A percentile compares a stretch with the other conserved stretches of the same genome.
phyloP scores from a whole-genome alignment of 2,113 vertebrate species.

The Hemicordylus capensis region DNA sequence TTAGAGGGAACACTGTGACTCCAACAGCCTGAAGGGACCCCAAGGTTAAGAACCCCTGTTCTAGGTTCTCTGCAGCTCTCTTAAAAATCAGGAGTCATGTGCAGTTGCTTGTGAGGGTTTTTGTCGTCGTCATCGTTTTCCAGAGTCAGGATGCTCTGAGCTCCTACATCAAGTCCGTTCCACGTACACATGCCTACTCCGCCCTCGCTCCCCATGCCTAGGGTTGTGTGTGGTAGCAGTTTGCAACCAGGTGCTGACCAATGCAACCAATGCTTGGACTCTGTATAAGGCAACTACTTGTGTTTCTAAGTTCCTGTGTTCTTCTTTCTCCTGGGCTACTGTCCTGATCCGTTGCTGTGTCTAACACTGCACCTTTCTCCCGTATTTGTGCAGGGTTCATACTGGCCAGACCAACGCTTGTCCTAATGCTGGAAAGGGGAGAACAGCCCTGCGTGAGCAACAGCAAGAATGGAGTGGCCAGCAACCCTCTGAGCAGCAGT shows the following conservation, averaged over 20 bases:
- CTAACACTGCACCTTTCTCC: too few relatives aligned
- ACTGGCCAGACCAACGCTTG: conserved; percentile 9
- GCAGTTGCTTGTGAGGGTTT: too few relatives aligned
- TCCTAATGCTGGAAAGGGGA: conserved; percentile 37
- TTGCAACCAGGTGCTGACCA: background rate
- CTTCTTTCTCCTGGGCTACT: background rate
- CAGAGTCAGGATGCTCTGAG: too few relatives aligned
- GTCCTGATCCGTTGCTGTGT: too few relatives aligned
- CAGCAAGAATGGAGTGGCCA: background rate
- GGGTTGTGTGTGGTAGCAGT: too few relatives aligned
- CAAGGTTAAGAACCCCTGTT: too few relatives aligned
- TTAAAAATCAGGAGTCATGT: too few relatives aligned
- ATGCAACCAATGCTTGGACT: background rate
- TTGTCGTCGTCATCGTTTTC: too few relatives aligned
- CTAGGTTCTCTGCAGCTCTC: too few relatives aligned
- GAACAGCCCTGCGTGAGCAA: conserved; percentile 27
- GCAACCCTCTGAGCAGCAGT: background rate
- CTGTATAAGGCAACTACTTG: too few relatives aligned
- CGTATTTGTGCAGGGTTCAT: background rate
- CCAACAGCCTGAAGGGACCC: too few relatives aligned
- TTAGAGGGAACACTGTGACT: too few relatives aligned
- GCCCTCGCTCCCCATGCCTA: background rate
- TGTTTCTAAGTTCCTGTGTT: background rate
- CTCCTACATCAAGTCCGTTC: background rate
- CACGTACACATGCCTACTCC: background rate